These are phyloP conservation scores for Drosophila repleta DNA, from an alignment of 1,140 invertebrate genomes.

Conservation along the genomic window DNA sequence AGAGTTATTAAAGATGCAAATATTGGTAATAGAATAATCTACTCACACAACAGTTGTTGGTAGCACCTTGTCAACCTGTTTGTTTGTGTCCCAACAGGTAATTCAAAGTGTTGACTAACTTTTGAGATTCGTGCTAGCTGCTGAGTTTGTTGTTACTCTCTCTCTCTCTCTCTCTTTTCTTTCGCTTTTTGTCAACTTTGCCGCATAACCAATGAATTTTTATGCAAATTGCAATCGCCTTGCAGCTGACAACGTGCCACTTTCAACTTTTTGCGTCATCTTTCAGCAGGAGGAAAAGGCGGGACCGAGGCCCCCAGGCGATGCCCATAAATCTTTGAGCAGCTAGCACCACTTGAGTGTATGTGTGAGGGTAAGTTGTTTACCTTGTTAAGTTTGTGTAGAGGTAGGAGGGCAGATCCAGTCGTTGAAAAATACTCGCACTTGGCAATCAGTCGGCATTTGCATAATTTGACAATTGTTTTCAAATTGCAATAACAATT, in stretches of 20 bases:
- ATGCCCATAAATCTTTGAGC: slow-evolving; percentile 75
- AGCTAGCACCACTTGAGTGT: slow-evolving; percentile 30
- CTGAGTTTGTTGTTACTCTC: neutral
- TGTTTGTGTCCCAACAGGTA: slow-evolving; percentile 11
- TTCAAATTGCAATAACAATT: slow-evolving; percentile 83
- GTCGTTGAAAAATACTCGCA: slow-evolving; percentile 54
- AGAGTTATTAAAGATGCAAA: no score
- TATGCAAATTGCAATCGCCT: slow-evolving; percentile 79
- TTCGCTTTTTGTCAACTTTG: slow-evolving; percentile 57
- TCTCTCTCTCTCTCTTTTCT: no score
- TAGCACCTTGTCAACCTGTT: neutral
- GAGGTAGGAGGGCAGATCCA: neutral
- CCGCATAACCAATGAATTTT: slow-evolving; percentile 77
- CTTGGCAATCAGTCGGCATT: slow-evolving; percentile 76
- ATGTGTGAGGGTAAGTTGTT: slow-evolving; percentile 40
- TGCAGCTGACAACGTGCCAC: slow-evolving; percentile 73
- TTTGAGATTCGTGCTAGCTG: slow-evolving; percentile 25
- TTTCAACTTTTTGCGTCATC: slow-evolving; percentile 59
- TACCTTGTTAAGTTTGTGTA: slow-evolving; percentile 64
- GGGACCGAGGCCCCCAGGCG: slow-evolving; percentile 27
- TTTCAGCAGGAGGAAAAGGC: slow-evolving; percentile 5
- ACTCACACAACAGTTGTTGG: slow-evolving; percentile 5
- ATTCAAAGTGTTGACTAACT: slow-evolving; percentile 32
- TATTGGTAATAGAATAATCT: neutral
- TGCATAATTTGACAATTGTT: slow-evolving; percentile 83